A percentile compares a stretch with the other conserved stretches of the same genome.
These are phyloP conservation scores for Herminia tarsipennalis DNA, from an alignment of 2,888 invertebrate species.

Conservation along the genomic window DNA sequence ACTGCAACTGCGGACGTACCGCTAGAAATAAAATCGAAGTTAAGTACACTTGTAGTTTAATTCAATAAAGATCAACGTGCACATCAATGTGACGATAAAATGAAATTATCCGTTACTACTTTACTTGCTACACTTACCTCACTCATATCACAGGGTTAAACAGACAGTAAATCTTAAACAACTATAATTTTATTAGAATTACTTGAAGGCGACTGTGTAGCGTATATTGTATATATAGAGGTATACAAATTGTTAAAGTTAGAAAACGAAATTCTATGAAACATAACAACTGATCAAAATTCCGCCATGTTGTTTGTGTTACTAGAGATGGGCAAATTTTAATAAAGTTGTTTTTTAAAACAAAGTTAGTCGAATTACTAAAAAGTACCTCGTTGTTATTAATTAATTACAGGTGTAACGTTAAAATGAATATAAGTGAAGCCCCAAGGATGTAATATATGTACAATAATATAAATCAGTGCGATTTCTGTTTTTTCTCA, in stretches of 20 bases:
- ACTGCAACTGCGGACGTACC: conserved; percentile 1
- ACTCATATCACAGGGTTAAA: conserved; percentile 26
- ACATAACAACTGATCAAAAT: conserved; percentile 63
- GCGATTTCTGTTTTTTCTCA: too few species aligned
- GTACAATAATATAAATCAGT: too few species aligned
- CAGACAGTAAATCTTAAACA: conserved; percentile 10
- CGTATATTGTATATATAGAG: conserved; percentile 15
- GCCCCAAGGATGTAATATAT: too few species aligned
- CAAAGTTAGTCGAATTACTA: conserved; percentile 24
- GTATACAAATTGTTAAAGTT: conserved; percentile 27
- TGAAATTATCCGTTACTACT: conserved; percentile 55
- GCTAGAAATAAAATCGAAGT: conserved; percentile 27
- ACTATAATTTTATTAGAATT: conserved; percentile 13
- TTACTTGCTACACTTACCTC: conserved; percentile 35
- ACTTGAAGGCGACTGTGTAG: conserved; percentile 9
- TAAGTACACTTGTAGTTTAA: conserved; percentile 44
- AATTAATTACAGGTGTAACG: too few species aligned
- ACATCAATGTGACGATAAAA: conserved; percentile 57
- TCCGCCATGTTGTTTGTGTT: conserved; percentile 79
- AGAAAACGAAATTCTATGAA: conserved; percentile 38
- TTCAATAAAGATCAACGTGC: conserved; percentile 60
- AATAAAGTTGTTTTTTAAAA: not conserved
- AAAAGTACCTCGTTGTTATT: too few species aligned
- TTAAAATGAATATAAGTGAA: too few species aligned
- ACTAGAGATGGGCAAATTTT: conserved; percentile 23